Conservation (phyloP, 92 coral and sea anemone species). For the Phymanthus crucifer region DNA sequence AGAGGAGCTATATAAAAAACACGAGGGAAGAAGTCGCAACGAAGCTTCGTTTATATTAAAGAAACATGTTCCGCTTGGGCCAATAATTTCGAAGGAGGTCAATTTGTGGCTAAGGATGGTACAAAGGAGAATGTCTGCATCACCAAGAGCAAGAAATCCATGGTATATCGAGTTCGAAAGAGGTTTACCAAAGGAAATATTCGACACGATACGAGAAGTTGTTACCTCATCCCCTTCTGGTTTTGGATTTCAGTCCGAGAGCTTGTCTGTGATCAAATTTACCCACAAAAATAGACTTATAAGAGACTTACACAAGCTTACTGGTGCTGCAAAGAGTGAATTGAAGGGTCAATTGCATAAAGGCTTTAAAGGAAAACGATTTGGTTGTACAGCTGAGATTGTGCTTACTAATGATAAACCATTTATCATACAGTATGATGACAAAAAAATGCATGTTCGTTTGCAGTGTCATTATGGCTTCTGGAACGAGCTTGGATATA, state of each 20-base stretch:
- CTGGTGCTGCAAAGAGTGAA: conserved; percentile 31
- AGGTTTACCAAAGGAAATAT: conserved; percentile 55
- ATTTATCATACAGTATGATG: conserved; percentile 19
- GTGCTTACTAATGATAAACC: conserved; percentile 15
- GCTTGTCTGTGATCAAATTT: conserved; percentile 18
- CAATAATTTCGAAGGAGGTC: conserved; percentile 23
- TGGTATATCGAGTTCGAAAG: conserved; percentile 58
- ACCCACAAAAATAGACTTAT: conserved; percentile 30
- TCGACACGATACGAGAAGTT: conserved; percentile 44
- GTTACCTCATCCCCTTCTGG: conserved; percentile 26
- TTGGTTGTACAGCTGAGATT: conserved; percentile 8
- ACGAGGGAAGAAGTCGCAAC: no score
- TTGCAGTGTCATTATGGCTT: conserved; percentile 9
- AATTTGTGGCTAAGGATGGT: conserved; percentile 36
- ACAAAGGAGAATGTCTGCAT: conserved; percentile 41
- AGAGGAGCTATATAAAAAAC: no score
- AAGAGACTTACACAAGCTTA: conserved; percentile 31
- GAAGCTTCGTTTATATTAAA: conserved; percentile 19
- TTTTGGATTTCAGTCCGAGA: conserved; percentile 35
- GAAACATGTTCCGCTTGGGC: conserved; percentile 36
- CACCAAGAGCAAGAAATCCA: conserved; percentile 51
- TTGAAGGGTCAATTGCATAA: conserved; percentile 8
- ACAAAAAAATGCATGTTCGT: conserved; percentile 7
- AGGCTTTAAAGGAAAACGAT: conserved; percentile 15
- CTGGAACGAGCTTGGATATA: conserved; percentile 2